phyloP scores from a whole-genome alignment of 2,888 invertebrate species.

The Cheilosia urbana region DNA sequence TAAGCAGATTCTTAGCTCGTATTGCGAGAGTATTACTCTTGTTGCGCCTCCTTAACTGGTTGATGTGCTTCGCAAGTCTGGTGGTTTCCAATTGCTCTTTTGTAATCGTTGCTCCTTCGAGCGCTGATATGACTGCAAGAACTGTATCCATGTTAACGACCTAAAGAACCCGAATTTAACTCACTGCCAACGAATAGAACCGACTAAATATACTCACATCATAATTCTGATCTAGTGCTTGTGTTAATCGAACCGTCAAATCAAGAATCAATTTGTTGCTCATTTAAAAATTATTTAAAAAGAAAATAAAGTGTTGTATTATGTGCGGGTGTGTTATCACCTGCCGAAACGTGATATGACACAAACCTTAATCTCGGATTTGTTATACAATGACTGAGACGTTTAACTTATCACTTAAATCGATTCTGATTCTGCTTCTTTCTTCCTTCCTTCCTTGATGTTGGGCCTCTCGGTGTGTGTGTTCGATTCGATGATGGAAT shows the following conservation, averaged over 20 bases:
- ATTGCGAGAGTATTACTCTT: constrained; percentile 93
- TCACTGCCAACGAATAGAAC: neutral
- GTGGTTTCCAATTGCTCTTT: constrained; percentile 88
- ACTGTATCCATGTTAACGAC: constrained; percentile 97
- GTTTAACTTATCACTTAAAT: constrained; percentile 50
- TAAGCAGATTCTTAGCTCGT: constrained; percentile 95
- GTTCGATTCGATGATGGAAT: constrained; percentile 32
- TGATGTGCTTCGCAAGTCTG: constrained; percentile 96
- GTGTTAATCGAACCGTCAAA: constrained; percentile 97
- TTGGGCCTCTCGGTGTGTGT: neutral
- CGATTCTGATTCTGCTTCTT: neutral
- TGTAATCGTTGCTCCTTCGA: constrained; percentile 91
- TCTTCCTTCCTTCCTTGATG: neutral
- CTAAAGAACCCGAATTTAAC: constrained; percentile 84
- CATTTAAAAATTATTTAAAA: constrained; percentile 85
- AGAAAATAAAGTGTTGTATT: constrained; percentile 56
- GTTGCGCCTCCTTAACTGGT: constrained; percentile 94
- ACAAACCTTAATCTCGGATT: constrained; percentile 56
- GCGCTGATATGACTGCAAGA: constrained; percentile 95
- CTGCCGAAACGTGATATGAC: constrained; percentile 61
- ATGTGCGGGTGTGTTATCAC: constrained; percentile 52
- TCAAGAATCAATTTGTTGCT: constrained; percentile 91
- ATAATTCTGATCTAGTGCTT: constrained; percentile 98
- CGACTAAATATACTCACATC: constrained; percentile 91
- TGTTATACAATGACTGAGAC: constrained; percentile 36